Evolutionary conservation across 2,797 vertebrate genomes (phyloP).

Genomic region (Hemitrygon akajei): DNA sequence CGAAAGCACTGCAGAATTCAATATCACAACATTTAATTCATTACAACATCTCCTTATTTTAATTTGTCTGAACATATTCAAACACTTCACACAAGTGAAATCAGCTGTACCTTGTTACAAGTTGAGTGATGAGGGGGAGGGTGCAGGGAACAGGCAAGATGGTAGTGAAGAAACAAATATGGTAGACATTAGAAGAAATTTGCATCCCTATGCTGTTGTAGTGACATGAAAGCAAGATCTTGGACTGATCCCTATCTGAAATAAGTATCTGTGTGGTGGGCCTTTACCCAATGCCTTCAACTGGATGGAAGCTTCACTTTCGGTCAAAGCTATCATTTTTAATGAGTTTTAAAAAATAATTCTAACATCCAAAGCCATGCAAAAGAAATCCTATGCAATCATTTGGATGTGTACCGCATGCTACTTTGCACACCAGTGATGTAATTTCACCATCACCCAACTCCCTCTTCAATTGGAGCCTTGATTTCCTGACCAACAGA

Average conservation of each 20-base stretch:
- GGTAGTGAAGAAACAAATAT: neutral
- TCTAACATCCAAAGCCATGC: too few species aligned
- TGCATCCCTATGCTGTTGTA: neutral
- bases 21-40: neutral
- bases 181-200: neutral
- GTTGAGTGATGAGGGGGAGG: neutral
- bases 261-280: too few species aligned
- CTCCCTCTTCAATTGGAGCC: too few species aligned
- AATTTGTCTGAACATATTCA: neutral
- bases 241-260: too few species aligned
- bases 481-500: too few species aligned
- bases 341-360: neutral
- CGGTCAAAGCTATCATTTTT: neutral
- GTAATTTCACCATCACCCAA: too few species aligned
- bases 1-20: neutral
- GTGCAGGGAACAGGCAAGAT: too few species aligned
- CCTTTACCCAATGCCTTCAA: too few species aligned
- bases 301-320: too few species aligned
- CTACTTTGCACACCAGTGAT: too few species aligned
- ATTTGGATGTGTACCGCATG: neutral
- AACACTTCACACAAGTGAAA: neutral
- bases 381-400: neutral
- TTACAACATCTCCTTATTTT: neutral
- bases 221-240: neutral
- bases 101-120: neutral